Evolutionary conservation across 2,888 invertebrate species (phyloP).

Genomic region (Euzophera pinguis): DNA sequence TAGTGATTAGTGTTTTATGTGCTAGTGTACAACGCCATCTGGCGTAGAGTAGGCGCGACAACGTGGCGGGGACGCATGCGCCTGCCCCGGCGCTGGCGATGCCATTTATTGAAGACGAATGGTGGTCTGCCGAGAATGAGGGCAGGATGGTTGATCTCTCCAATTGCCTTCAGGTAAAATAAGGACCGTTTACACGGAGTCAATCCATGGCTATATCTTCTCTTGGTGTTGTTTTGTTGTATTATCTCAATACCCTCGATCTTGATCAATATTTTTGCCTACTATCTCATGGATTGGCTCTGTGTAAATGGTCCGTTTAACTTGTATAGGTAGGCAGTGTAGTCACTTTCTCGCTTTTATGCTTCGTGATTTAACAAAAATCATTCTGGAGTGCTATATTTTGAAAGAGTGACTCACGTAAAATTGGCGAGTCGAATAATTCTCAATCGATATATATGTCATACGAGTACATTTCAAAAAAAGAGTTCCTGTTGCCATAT

Average conservation of each 20-base stretch:
- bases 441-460: too few species aligned
- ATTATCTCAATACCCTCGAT: not conserved
- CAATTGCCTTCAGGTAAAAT: constrained; percentile 89
- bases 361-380: too few species aligned
- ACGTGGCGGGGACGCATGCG: constrained; percentile 83
- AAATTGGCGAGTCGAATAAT: too few species aligned
- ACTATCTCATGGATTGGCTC: not conserved
- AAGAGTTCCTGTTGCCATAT: too few species aligned
- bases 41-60: constrained; percentile 65
- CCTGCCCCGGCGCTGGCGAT: constrained; percentile 87
- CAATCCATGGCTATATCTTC: not conserved
- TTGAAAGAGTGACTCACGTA: too few species aligned
- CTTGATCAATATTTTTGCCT: not conserved
- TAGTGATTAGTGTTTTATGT: constrained; percentile 46
- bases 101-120: constrained; percentile 98
- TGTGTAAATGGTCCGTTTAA: not conserved
- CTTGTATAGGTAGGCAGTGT: not conserved
- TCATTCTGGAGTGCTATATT: too few species aligned
- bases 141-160: constrained; percentile 96
- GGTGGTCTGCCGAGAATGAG: constrained; percentile 97
- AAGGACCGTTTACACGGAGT: not conserved
- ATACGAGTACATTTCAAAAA: too few species aligned
- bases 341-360: too few species aligned
- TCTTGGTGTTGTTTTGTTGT: too few species aligned
- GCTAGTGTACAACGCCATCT: constrained; percentile 52